phyloP scores from a whole-genome alignment of 1,140 invertebrate species.

The Atta texana region DNA sequence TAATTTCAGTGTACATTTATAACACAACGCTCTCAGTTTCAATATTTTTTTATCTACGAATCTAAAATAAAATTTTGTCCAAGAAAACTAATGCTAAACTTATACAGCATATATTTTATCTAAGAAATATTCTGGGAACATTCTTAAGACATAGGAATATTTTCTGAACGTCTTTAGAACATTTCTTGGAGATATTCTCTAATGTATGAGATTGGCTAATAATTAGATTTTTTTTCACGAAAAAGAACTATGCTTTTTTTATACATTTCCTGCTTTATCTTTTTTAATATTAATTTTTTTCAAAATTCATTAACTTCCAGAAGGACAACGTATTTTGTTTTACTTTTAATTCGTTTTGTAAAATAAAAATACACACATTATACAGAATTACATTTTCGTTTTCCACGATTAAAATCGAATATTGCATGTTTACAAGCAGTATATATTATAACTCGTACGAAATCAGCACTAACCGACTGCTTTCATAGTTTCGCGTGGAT shows the following conservation, averaged over 20 bases:
- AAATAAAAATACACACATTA: background rate
- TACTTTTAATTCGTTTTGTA: background rate
- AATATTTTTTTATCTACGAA: background rate
- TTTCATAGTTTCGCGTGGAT: slow-evolving; percentile 19
- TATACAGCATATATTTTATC: no score
- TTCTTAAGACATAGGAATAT: no score
- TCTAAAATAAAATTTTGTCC: background rate
- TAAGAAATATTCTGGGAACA: no score
- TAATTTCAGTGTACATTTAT: no score
- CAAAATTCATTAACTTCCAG: background rate
- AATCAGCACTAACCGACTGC: slow-evolving; percentile 41
- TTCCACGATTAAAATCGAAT: slow-evolving; percentile 38
- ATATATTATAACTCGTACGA: slow-evolving; percentile 27
- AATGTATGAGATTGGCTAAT: background rate
- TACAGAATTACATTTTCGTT: background rate
- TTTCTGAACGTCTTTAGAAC: no score
- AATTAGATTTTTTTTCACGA: background rate
- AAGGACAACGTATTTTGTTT: background rate
- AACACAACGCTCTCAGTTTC: no score
- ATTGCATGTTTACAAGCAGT: slow-evolving; percentile 42
- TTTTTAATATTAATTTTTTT: background rate
- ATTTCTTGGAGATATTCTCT: no score
- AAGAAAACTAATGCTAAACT: background rate
- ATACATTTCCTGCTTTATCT: background rate
- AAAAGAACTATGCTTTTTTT: background rate